Base-by-base conservation (phyloP, 1,140 invertebrate genomes). In the Metaphire vulgaris region DNA sequence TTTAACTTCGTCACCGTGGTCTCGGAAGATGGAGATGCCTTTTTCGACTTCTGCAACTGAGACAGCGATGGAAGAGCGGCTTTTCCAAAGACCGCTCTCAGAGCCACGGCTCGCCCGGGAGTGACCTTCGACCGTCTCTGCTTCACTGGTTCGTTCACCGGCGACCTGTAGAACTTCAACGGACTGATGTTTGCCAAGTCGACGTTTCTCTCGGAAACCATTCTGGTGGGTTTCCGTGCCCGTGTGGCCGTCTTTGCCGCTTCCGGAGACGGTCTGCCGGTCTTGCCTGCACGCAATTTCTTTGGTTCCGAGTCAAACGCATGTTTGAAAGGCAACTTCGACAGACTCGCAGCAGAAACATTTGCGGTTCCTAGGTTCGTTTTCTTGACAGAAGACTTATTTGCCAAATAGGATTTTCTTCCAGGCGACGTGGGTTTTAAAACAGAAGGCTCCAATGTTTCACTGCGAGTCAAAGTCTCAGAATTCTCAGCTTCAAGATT, bases 61-160 rank as follows among this genome's bases (percentile, higher is more conserved):
- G 41, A 6, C 21, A 56, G 41, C 21, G 41, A 21, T n/a, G 83
- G 83, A 6, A 81, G 82, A 2, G 78, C 78, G n/a, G 32, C 30
- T 68, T 83, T 83, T 12, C 81, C 81, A 77, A 80, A 81, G 71
- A 84, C 82, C 26, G 83, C 83, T 73, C 81, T 76, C 0, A 84
- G 76, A 6, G 82, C 83, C 6, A 83, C 82, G 56, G 81, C 79
- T 33, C 78, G 77, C n/a, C 67, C 78, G 65, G 81, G 79, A 67
- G 79, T 80, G 28, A 34, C 21, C 56, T 56, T 56, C 41, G 41
- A 77, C 69, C 28, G 33, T 33, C 68, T 69, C 65, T 31, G 6
- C 0, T 32, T 30, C 41, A 21, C 28, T 34, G 72, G 31, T 30
- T 34, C 30, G 15, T 6, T n/a, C 26, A 14, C 68, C 6, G 31